Evolutionary conservation across 2,113 vertebrate genomes (phyloP), one percentile per base, ranked within the genome.

Genomic region (Eublepharis macularius): DNA sequence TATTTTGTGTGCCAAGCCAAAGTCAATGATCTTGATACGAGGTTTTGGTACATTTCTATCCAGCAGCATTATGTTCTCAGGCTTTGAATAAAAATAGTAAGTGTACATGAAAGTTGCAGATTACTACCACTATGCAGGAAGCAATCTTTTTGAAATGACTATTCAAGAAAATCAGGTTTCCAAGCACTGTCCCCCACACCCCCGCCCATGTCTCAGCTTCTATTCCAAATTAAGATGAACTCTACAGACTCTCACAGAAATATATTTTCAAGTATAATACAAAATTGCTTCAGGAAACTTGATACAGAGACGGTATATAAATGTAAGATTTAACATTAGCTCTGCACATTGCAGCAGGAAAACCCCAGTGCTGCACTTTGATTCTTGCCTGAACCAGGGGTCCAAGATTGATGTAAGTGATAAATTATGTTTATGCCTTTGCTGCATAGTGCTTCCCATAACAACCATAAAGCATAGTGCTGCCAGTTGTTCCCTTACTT

Each of bases 61-160:
- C 94, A 99, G 95, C 94, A 99, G 95, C 98, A 99, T 99, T 94
- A 99, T 99, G 95, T 99, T 99, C 95, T 99, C 99, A 39, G 99
- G 98, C 99, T 99, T 94, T 43, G 75, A 51, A 90, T 82, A 78
- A 24, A 91, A 79, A 65, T 45, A 81, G 19, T 77, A 34, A 79
- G 90, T 86, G 87, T 6, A 51, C 9, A 34, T 0, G 32, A 75
- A 66, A 41, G 1, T 16, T 87, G 81, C 0, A 1, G 84, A 85
- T 34, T 26, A 34, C 47, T 45, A 32, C 8, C 39, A 36, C 39
- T 45, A 66, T 65, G 73, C 17, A 6, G 75, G 13, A 49, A 2
- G 11, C 1, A 82, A 34, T 0, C 0, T 36, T 43, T 69, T 90
- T 74, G 72, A 87, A 49, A 88, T 74, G 1, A 51, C 14, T 34